Base-by-base conservation (phyloP, 2,113 vertebrate genomes). In the Nettapus auritus region DNA sequence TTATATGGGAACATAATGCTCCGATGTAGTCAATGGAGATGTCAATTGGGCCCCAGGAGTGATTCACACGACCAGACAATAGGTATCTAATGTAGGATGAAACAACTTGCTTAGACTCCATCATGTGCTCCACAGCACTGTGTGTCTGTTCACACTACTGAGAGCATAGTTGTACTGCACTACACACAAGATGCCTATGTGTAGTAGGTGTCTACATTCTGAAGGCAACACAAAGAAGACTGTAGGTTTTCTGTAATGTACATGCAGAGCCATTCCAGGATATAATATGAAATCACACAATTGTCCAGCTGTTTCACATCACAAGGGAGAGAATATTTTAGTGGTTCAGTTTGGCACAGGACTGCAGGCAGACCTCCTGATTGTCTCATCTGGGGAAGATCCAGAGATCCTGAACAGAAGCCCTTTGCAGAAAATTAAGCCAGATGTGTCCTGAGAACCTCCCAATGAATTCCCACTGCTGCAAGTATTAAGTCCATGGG, bases 71-170 rank as follows among this genome's bases (percentile, higher is more conserved):
- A 34, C 15, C 15, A 50, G 9, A 34, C 16, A 31, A 56, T 0
- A 26, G 13, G 7, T 6, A 31, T 13, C 26, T 86, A 38, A 22
- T 69, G 68, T 33, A 1, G 1, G 34, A 81, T 38, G 33, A 86
- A 83, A 80, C 48, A 22, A 55, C 15, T 56, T 76, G 19, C 42
- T 83, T 26, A 2, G 6, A 16, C 28, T 36, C 29, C 22, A 26
- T 0, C 2, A 10, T 18, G 23, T 56, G 17, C 14, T 79, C 11
- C 70, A 50, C 3, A 9, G 26, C 0, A 0, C 16, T 50, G 7
- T 42, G 21, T 38, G 25, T 29, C 13, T 5, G 0, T 64, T 66
- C 16, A 70, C 56, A 69, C 12, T 28, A 78, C 22, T 13, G 28
- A 56, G 3, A 25, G 50, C 17, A 26, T 1, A 62, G 59, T 2